Evolutionary conservation across 2,888 invertebrate species (phyloP).

Genomic region (Dasysyrphus tricinctus): DNA sequence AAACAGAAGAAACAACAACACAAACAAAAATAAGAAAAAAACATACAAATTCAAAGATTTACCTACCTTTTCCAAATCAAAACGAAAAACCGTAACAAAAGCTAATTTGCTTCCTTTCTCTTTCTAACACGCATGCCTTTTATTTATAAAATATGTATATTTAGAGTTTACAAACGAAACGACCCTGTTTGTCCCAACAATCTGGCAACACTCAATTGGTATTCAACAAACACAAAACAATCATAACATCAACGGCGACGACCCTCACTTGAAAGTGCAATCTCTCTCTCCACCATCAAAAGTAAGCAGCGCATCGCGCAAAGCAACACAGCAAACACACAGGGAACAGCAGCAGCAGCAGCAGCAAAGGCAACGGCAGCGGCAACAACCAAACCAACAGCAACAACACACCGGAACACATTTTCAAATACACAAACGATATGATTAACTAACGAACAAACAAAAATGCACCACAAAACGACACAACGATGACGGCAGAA

Average conservation of each 20-base stretch:
- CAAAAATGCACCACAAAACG: slow-evolving; percentile 76
- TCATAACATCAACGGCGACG: slow-evolving; percentile 66
- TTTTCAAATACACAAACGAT: slow-evolving; percentile 75
- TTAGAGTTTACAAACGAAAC: slow-evolving; percentile 34
- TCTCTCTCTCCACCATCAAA: slow-evolving; percentile 45
- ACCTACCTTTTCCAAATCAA: slow-evolving; percentile 57
- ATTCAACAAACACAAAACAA: slow-evolving; percentile 75
- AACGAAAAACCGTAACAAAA: slow-evolving; percentile 68
- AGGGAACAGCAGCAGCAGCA: slow-evolving; percentile 35
- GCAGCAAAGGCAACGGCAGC: slow-evolving; percentile 24
- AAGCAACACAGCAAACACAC: slow-evolving; percentile 50
- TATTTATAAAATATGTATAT: slow-evolving; percentile 10
- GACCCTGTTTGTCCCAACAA: slow-evolving; percentile 60
- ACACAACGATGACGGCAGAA: slow-evolving; percentile 76
- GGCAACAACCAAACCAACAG: slow-evolving; percentile 26
- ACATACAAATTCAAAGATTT: slow-evolving; percentile 53
- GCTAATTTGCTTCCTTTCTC: slow-evolving; percentile 48
- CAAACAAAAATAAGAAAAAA: slow-evolving; percentile 9
- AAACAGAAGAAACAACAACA: no score
- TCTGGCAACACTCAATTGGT: slow-evolving; percentile 75
- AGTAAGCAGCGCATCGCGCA: slow-evolving; percentile 17
- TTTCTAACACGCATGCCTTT: slow-evolving; percentile 30
- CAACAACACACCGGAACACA: slow-evolving; percentile 74
- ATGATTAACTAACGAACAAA: slow-evolving; percentile 76
- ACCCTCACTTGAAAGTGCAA: slow-evolving; percentile 74